phyloP scores from a whole-genome alignment of 2,888 invertebrate genomes.

The Coelogynopora nodosa region DNA sequence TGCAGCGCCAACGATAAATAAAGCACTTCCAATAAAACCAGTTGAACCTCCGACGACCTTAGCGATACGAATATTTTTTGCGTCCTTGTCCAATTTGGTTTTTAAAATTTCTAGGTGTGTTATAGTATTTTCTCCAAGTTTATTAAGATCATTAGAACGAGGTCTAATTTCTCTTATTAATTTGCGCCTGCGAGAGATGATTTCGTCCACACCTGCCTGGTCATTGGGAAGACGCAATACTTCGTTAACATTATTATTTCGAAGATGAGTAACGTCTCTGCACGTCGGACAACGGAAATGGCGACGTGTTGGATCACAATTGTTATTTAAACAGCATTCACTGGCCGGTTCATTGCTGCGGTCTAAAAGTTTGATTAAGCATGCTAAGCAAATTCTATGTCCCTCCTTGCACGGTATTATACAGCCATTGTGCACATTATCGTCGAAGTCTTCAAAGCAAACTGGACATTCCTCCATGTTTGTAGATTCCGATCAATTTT shows the following conservation, averaged over 20 bases:
- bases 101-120: not conserved
- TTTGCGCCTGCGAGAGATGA: not conserved
- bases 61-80: not conserved
- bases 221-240: not conserved
- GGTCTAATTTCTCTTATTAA: not conserved
- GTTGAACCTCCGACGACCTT: not conserved
- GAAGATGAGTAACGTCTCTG: not conserved
- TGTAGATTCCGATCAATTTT: too few species aligned
- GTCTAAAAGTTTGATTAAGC: not conserved
- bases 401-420: not conserved
- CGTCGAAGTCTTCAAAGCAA: not conserved
- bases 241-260: not conserved
- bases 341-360: not conserved
- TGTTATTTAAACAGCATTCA: not conserved
- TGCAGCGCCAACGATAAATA: not conserved
- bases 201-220: not conserved
- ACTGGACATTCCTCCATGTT: not conserved
- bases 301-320: not conserved
- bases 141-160: not conserved
- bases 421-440: not conserved
- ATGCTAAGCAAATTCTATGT: not conserved
- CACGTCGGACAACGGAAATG: not conserved
- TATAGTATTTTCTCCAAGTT: not conserved
- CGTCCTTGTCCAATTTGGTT: not conserved
- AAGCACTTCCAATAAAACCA: not conserved